Conservation (phyloP, 2,113 vertebrate genomes). For the Mastomys natalensis region DNA sequence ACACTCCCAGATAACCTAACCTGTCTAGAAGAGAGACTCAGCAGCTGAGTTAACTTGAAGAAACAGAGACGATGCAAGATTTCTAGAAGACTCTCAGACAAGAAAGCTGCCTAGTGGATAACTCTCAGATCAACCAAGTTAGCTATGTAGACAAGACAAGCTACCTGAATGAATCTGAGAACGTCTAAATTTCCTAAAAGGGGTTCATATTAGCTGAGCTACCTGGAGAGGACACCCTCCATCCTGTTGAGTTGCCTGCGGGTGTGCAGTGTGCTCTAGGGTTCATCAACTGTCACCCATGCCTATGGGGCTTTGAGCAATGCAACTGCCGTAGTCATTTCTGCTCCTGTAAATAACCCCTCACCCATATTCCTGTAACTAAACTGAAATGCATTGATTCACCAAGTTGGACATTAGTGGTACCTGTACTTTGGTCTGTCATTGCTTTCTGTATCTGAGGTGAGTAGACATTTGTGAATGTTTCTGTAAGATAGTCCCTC, state of each 20-base stretch:
- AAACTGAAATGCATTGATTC: background rate
- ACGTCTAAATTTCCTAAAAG: background rate
- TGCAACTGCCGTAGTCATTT: background rate
- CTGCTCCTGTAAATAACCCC: background rate
- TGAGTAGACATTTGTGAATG: background rate
- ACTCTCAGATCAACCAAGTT: background rate
- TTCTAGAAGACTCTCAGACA: background rate
- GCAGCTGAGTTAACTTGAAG: background rate
- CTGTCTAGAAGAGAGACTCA: background rate
- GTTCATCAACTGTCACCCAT: background rate
- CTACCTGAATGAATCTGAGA: background rate
- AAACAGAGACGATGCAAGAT: background rate
- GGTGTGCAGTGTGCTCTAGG: background rate
- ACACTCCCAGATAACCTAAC: background rate
- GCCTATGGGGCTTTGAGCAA: background rate
- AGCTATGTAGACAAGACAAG: background rate
- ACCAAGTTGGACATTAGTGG: background rate
- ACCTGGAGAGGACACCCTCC: background rate
- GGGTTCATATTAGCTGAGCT: background rate
- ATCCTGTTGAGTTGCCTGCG: background rate
- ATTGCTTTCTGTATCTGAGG: background rate
- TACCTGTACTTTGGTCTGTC: background rate
- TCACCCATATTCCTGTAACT: background rate
- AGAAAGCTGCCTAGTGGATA: background rate
- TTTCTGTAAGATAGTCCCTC: background rate